Percentiles rank a stretch among this genome's conserved stretches.
Evolutionary conservation across 2,888 invertebrate species (phyloP).

Genomic region (Rhogogaster chlorosoma): DNA sequence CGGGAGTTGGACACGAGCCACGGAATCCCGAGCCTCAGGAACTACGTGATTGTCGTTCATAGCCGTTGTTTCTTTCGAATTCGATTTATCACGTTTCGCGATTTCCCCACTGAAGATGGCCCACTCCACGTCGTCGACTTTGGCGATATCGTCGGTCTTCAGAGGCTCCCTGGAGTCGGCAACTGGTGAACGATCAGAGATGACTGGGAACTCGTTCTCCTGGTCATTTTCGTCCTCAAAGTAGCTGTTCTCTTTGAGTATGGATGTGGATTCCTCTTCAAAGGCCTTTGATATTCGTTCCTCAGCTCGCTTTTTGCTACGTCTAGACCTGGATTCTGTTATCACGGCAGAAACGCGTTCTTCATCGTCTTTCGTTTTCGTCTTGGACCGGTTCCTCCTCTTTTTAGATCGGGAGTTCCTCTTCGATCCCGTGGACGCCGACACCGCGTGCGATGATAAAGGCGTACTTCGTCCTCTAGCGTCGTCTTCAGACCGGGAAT

Average conservation of each 20-base stretch:
- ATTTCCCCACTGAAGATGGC: not conserved
- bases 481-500: slow-evolving; percentile 71
- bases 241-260: slow-evolving; percentile 45
- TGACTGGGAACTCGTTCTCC: slow-evolving; percentile 3
- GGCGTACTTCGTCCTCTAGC: slow-evolving; percentile 59
- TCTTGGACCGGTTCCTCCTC: slow-evolving; percentile 7
- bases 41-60: not conserved
- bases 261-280: slow-evolving; percentile 65
- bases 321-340: slow-evolving; percentile 65
- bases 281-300: slow-evolving; percentile 72
- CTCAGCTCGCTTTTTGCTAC: slow-evolving; percentile 74
- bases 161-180: not conserved
- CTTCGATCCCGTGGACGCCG: slow-evolving; percentile 34
- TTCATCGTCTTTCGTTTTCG: slow-evolving; percentile 23
- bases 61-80: not conserved
- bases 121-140: not conserved
- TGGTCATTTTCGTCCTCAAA: not conserved
- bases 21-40: not conserved
- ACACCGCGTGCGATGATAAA: slow-evolving; percentile 9
- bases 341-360: slow-evolving; percentile 46
- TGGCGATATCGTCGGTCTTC: not conserved
- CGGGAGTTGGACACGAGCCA: not conserved
- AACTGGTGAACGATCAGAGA: not conserved
- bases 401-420: slow-evolving; percentile 24
- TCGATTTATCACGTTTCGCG: not conserved